A percentile compares a stretch with the other conserved stretches of the same genome.
Conservation (phyloP, 2,888 invertebrate species). For the Oscheius sp. region DNA sequence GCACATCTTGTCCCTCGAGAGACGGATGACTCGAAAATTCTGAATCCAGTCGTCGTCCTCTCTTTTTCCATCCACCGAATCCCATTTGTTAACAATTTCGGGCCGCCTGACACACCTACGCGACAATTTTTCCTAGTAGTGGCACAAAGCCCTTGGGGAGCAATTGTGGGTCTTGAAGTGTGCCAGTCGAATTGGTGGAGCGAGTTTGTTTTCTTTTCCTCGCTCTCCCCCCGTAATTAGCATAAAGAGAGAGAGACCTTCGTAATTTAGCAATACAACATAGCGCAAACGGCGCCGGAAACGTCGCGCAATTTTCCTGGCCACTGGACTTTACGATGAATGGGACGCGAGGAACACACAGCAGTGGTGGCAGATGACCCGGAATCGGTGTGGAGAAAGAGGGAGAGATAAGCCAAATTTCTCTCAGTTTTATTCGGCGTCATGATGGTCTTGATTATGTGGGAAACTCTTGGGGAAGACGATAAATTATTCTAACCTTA, state of each 20-base stretch:
- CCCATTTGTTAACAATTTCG: constrained; percentile 26
- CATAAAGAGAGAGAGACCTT: constrained; percentile 14
- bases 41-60: not conserved
- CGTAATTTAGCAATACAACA: constrained; percentile 17
- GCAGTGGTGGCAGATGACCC: not conserved
- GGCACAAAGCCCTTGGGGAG: constrained; percentile 11
- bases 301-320: constrained; percentile 16
- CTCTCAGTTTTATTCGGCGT: not conserved
- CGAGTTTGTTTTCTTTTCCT: not conserved
- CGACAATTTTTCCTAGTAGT: constrained; percentile 17
- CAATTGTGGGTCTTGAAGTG: constrained; percentile 2
- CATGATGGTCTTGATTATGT: constrained; percentile 13
- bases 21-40: not conserved
- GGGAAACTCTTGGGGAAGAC: not conserved
- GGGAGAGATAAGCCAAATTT: not conserved
- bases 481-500: constrained; percentile 15
- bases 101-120: constrained; percentile 25
- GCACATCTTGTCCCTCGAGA: not conserved
- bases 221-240: constrained; percentile 3
- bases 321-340: constrained; percentile 27
- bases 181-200: not conserved
- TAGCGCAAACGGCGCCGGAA: constrained; percentile 25
- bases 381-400: not conserved
- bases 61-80: constrained; percentile 2
- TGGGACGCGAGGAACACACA: not conserved